A percentile compares a stretch with the other conserved stretches of the same genome.
Evolutionary conservation across 2,113 vertebrate genomes (phyloP).

Genomic region (Rhinopithecus roxellana): DNA sequence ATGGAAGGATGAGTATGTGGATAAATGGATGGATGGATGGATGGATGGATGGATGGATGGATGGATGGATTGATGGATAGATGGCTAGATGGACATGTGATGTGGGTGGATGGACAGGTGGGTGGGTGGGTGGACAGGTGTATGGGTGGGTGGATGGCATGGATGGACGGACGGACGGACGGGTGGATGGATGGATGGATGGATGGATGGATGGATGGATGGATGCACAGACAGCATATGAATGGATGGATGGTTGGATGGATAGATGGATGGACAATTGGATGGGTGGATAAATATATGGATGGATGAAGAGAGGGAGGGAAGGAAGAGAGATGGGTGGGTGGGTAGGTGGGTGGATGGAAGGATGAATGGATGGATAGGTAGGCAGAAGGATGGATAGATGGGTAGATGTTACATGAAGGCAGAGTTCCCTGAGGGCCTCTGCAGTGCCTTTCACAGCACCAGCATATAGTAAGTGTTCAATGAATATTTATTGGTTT

Average conservation of each 20-base stretch:
- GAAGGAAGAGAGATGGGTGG: background rate
- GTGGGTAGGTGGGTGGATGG: background rate
- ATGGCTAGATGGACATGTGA: background rate
- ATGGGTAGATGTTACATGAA: background rate
- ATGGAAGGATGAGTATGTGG: background rate
- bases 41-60: background rate
- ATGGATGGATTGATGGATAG: too few relatives aligned
- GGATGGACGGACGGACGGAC: too few relatives aligned
- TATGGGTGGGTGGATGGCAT: background rate
- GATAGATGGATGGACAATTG: background rate
- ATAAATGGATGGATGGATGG: background rate
- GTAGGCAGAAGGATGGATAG: background rate
- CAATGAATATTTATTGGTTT: background rate
- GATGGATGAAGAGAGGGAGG: background rate
- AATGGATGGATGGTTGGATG: background rate
- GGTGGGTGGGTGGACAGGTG: background rate
- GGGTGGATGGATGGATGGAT: too few relatives aligned
- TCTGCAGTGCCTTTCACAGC: background rate
- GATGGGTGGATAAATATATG: background rate
- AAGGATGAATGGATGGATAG: background rate
- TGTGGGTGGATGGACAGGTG: background rate
- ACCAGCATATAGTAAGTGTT: background rate
- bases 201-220: too few relatives aligned
- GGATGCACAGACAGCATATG: background rate
- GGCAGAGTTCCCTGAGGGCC: background rate